Percentiles rank a stretch among this genome's conserved stretches.
Conservation (phyloP, 2,888 invertebrate species). For the Atrina japonica region DNA sequence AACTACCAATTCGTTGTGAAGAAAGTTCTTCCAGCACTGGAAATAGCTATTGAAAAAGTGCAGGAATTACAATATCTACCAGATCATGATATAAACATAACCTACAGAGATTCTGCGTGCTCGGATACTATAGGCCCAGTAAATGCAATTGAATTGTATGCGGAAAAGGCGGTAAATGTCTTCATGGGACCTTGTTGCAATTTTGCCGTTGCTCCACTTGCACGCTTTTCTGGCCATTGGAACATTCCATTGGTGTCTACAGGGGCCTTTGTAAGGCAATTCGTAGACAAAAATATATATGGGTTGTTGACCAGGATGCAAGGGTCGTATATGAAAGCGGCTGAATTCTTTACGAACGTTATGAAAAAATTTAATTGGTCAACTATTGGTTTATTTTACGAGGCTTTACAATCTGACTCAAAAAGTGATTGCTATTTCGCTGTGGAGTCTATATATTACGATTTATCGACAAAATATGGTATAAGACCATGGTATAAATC, state of each 20-base stretch:
- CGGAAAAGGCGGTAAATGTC: conserved; percentile 68
- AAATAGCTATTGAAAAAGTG: conserved; percentile 73
- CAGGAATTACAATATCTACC: conserved; percentile 54
- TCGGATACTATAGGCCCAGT: conserved; percentile 77
- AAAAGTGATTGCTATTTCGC: conserved; percentile 84
- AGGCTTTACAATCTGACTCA: conserved; percentile 32
- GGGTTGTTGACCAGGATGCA: conserved; percentile 86
- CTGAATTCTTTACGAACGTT: conserved; percentile 66
- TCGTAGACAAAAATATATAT: conserved; percentile 82
- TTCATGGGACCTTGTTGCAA: conserved; percentile 79
- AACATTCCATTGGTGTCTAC: conserved; percentile 92
- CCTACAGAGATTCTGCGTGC: conserved; percentile 73
- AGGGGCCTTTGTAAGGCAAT: conserved; percentile 75
- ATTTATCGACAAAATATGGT: conserved; percentile 73
- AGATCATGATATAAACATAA: conserved; percentile 51
- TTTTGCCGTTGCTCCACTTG: conserved; percentile 93
- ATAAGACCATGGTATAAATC: conserved; percentile 55
- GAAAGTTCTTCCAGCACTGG: conserved; percentile 76
- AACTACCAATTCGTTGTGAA: conserved; percentile 39
- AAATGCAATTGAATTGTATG: conserved; percentile 75
- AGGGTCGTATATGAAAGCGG: conserved; percentile 72
- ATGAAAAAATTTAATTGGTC: conserved; percentile 71
- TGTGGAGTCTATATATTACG: conserved; percentile 86
- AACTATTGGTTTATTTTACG: conserved; percentile 51
- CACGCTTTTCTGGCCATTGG: conserved; percentile 93